Evolutionary conservation across 2,888 invertebrate species (phyloP).

Genomic region (Cheilosia variabilis): DNA sequence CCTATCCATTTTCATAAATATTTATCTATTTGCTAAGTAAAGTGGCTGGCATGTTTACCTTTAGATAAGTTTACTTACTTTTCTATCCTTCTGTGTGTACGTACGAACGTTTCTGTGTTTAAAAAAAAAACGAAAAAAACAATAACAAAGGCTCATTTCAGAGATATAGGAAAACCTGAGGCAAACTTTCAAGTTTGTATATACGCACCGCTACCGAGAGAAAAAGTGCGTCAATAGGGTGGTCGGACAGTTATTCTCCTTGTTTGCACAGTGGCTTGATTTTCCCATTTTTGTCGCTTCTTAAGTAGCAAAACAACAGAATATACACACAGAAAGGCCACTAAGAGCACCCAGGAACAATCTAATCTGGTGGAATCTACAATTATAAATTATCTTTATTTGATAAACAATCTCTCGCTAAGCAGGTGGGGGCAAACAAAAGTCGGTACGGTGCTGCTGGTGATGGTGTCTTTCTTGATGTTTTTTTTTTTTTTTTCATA

Average conservation of each 20-base stretch:
- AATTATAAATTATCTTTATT: slow-evolving; percentile 73
- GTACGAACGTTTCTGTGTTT: background rate
- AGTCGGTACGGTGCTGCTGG: background rate
- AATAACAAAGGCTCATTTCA: background rate
- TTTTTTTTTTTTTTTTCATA: background rate
- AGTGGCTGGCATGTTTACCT: slow-evolving; percentile 66
- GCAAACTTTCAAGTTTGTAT: slow-evolving; percentile 23
- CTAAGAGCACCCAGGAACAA: slow-evolving; percentile 1
- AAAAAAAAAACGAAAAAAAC: too few species aligned
- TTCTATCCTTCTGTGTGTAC: background rate
- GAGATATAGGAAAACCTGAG: slow-evolving; percentile 13
- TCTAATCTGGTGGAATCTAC: slow-evolving; percentile 72
- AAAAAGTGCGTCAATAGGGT: slow-evolving; percentile 31
- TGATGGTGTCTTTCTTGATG: background rate
- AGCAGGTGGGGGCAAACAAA: slow-evolving; percentile 63
- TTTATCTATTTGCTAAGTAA: slow-evolving; percentile 70
- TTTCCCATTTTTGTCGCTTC: slow-evolving; percentile 44
- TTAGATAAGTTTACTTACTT: slow-evolving; percentile 65
- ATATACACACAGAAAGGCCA: slow-evolving; percentile 17
- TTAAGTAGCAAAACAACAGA: slow-evolving; percentile 63
- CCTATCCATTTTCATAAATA: slow-evolving; percentile 63
- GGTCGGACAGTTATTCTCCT: background rate
- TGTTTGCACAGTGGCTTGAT: slow-evolving; percentile 20
- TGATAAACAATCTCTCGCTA: slow-evolving; percentile 66
- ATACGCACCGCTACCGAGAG: slow-evolving; percentile 10